phyloP scores from a whole-genome alignment of 2,888 invertebrate species.

The Drosophila infuscata region DNA sequence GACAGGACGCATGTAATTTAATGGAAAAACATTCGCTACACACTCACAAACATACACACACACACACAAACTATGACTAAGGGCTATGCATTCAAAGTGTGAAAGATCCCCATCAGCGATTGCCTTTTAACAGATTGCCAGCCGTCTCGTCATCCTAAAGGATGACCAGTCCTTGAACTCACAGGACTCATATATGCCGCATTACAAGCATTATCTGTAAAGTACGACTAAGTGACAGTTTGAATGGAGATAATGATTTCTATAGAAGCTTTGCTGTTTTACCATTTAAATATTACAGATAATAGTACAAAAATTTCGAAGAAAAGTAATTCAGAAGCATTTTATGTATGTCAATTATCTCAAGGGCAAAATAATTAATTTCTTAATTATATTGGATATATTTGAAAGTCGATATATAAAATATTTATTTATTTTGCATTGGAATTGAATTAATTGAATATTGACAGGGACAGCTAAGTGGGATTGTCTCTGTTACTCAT shows the following conservation, averaged over 20 bases:
- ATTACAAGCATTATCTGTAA: constrained; percentile 23
- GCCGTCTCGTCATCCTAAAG: neutral
- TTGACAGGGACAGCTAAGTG: constrained; percentile 7
- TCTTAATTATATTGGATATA: rapidly evolving
- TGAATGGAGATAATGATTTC: constrained; percentile 15
- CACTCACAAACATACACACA: constrained; percentile 23
- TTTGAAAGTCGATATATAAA: neutral
- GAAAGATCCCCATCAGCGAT: constrained; percentile 51
- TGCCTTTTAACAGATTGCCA: constrained; percentile 59
- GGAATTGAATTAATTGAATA: neutral
- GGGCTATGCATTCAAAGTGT: constrained; percentile 34
- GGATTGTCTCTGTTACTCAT: neutral
- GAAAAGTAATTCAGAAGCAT: neutral
- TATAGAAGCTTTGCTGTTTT: neutral
- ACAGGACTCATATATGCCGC: neutral
- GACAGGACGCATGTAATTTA: constrained; percentile 60
- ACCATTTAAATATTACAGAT: neutral
- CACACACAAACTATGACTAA: constrained; percentile 3
- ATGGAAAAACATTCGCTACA: constrained; percentile 72
- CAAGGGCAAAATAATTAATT: neutral
- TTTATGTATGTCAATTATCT: neutral
- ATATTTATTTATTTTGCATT: neutral
- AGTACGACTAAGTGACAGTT: constrained; percentile 29
- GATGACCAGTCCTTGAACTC: constrained; percentile 23
- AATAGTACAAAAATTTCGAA: neutral